A percentile compares a stretch with the other conserved stretches of the same genome.
Conservation (phyloP, 2,888 invertebrate species). For the Dryococelus australis region DNA sequence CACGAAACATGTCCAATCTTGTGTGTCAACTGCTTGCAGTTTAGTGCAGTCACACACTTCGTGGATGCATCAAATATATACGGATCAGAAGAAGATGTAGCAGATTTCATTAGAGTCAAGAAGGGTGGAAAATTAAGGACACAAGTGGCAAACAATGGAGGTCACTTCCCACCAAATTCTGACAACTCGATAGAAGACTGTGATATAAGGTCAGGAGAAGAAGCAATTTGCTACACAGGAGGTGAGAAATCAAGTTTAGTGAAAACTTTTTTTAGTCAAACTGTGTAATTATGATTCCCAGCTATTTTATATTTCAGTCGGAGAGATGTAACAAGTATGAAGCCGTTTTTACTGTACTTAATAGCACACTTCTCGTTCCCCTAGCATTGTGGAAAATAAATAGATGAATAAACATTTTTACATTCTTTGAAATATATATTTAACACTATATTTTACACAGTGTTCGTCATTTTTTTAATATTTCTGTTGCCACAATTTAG, state of each 20-base stretch:
- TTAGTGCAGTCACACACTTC: conserved; percentile 59
- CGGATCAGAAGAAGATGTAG: conserved; percentile 59
- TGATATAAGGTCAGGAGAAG: not conserved
- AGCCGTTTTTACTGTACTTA: too few relatives aligned
- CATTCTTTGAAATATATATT: too few relatives aligned
- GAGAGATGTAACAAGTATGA: too few relatives aligned
- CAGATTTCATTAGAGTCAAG: conserved; percentile 58
- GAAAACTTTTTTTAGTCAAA: too few relatives aligned
- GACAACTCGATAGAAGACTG: not conserved
- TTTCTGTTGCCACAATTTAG: too few relatives aligned
- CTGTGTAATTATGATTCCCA: too few relatives aligned
- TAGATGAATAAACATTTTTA: too few relatives aligned
- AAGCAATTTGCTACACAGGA: not conserved
- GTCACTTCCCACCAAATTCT: conserved; percentile 57
- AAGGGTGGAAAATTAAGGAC: conserved; percentile 60
- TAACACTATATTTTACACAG: too few relatives aligned
- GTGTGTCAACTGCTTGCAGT: not conserved
- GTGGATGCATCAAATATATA: conserved; percentile 65
- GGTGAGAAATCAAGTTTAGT: not conserved
- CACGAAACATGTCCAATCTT: not conserved
- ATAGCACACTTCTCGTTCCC: too few relatives aligned
- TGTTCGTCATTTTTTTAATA: too few relatives aligned
- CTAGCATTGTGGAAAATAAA: too few relatives aligned
- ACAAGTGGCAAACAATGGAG: conserved; percentile 57
- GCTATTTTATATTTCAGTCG: too few relatives aligned